Percentiles rank a stretch among this genome's conserved stretches.
phyloP scores from a whole-genome alignment of 2,797 vertebrate genomes.

The Myotis pilosus region DNA sequence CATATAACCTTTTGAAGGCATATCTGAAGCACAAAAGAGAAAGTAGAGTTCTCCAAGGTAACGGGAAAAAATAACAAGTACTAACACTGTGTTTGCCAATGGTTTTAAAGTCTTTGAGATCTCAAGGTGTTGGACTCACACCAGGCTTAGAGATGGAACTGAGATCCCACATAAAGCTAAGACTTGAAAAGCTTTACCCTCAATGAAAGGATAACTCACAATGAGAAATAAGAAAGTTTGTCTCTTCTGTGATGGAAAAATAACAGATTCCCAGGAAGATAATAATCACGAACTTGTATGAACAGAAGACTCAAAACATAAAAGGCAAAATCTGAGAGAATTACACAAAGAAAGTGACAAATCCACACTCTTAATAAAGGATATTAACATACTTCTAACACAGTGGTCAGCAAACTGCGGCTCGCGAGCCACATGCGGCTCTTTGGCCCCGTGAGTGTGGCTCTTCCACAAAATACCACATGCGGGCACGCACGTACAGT shows the following conservation, averaged over 20 bases:
- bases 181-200: neutral
- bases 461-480: too few relatives aligned
- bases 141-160: neutral
- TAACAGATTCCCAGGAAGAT: neutral
- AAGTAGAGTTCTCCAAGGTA: neutral
- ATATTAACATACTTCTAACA: neutral
- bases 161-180: neutral
- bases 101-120: neutral
- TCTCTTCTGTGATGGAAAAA: neutral
- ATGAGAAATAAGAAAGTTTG: neutral
- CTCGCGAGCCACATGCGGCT: too few relatives aligned
- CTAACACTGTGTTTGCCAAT: neutral
- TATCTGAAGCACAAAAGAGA: neutral
- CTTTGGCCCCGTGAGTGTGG: too few relatives aligned
- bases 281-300: neutral
- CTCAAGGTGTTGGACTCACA: neutral
- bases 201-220: neutral
- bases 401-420: too few relatives aligned
- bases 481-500: too few relatives aligned
- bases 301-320: neutral
- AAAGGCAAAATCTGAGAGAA: slow-evolving; percentile 44
- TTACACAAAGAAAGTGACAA: slow-evolving; percentile 26
- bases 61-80: neutral
- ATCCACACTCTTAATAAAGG: neutral
- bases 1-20: neutral